Evolutionary conservation across 2,888 invertebrate species (phyloP).

Genomic region (Entomobrya proxima): DNA sequence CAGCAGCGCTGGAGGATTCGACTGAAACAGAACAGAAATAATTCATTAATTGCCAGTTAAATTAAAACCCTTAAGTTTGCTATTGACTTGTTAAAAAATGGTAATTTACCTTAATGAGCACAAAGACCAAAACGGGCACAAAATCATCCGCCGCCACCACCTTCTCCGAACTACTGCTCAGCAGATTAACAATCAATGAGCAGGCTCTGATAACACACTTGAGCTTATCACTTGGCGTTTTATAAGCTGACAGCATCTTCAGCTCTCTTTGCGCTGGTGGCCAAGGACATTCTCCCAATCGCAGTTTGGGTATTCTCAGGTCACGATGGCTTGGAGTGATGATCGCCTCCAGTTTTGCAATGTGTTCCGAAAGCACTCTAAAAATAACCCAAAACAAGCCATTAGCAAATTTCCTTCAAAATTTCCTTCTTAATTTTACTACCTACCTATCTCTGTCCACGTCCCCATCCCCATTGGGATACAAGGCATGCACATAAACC

Average conservation of each 20-base stretch:
- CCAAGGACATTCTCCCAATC: slow-evolving; percentile 90
- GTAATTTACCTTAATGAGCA: no score
- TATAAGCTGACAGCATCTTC: slow-evolving; percentile 91
- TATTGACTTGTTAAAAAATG: no score
- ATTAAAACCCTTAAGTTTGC: no score
- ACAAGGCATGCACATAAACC: slow-evolving; percentile 94
- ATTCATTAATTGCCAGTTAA: no score
- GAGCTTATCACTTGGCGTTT: slow-evolving; percentile 92
- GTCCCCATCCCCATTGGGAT: slow-evolving; percentile 98
- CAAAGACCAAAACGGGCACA: no score
- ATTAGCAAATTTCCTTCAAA: no score
- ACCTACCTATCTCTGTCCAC: slow-evolving; percentile 92
- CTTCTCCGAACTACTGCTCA: slow-evolving; percentile 87
- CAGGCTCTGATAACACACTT: slow-evolving; percentile 91
- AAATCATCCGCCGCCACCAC: slow-evolving; percentile 94
- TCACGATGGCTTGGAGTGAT: slow-evolving; percentile 89
- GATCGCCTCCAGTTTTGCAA: slow-evolving; percentile 86
- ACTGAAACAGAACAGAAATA: no score
- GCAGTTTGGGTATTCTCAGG: slow-evolving; percentile 85
- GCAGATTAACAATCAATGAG: slow-evolving; percentile 93
- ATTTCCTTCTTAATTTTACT: no score
- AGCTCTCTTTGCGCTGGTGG: slow-evolving; percentile 94
- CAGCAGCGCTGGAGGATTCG: no score
- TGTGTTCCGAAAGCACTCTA: slow-evolving; percentile 92
- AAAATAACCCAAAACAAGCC: no score